Evolutionary conservation across 2,888 invertebrate species (phyloP), one percentile per base, ranked within the genome.

Genomic region (Entomobrya multifasciata): DNA sequence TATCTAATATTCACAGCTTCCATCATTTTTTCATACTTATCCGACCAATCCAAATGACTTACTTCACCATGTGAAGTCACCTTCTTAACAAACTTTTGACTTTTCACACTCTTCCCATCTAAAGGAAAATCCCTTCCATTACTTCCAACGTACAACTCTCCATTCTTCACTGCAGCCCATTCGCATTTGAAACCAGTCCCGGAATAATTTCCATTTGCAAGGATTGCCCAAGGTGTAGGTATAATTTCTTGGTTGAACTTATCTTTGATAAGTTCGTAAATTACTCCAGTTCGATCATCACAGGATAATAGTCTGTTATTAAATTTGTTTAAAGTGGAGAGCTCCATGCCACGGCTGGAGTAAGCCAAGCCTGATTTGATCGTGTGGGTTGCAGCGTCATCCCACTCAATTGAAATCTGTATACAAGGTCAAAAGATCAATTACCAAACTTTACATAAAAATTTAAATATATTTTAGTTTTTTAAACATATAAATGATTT

Each of bases 81-180:
- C 15, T 95, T 94, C 93, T 99, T 99, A 0, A 99, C 94, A 95
- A 96, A 99, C 95, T 98, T 97, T 0, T 99, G 99, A 93, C 98
- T 95, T 90, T 96, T 94, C 92, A 96, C 97, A 91, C 96, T 96
- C 82, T 95, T 95, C 3, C 99, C 99, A 47, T 94, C 93, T 0
- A 97, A 96, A 0, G 99, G 98, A 98, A 98, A 98, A 93, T 99
- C 99, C 92, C 99, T 97, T 3, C 98, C 98, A 94, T 98, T 96
- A 15, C 99, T 98, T 0, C 99, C 99, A 0, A 99, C 95, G 92
- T 96, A 97, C 0, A 99, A 92, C 17, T 95, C 93, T 87, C 96
- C 95, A 92, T 97, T 95, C 93, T 98, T 98, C 0, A 99, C 95
- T 0, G 99, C 95, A 4, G 98, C 97, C 99, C 99, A 99, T 93